Evolutionary conservation across 2,113 vertebrate species (phyloP), one percentile per base, ranked within the genome.

Genomic region (Dasyprocta punctata): DNA sequence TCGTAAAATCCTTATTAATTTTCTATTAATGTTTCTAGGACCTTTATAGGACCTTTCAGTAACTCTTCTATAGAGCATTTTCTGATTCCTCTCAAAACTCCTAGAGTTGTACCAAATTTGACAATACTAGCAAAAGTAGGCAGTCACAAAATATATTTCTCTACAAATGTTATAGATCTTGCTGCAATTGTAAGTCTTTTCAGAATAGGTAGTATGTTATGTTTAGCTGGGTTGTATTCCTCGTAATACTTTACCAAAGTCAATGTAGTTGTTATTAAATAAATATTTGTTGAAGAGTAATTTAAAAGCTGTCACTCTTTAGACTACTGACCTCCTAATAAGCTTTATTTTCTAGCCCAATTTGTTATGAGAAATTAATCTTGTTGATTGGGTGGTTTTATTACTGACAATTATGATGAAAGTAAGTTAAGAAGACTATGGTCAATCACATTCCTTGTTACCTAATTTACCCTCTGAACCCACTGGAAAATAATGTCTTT

Each of bases 361-460:
- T 67, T 73, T 61, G 91, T 87, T 86, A 58, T 78, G 65, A 92
- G 30, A 96, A 86, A 92, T 94, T 81, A 96, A 85, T 67, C 16
- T 22, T 93, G 19, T 52, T 97, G 84, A 86, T 88, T 86, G 49
- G 71, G 38, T 92, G 49, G 49, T 83, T 96, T 95, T 85, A 97
- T 95, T 97, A 58, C 41, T 24, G 89, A 96, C 85, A 96, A 89
- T 94, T 89, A 94, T 96, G 30, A 88, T 89, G 82, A 96, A 96
- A 97, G 33, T 85, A 91, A 96, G 58, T 67, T 90, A 92, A 69
- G 13, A 89, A 36, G 41, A 81, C 22, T 54, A 80, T 13, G 87
- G 60, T 85, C 94, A 97, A 96, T 94, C 60, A 97, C 30, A 78
- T 94, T 69, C 41, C 95, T 95, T 26, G 19, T 90, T 96, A 94